Base-by-base conservation (phyloP, 2,113 vertebrate genomes). In the Serilophus lunatus region DNA sequence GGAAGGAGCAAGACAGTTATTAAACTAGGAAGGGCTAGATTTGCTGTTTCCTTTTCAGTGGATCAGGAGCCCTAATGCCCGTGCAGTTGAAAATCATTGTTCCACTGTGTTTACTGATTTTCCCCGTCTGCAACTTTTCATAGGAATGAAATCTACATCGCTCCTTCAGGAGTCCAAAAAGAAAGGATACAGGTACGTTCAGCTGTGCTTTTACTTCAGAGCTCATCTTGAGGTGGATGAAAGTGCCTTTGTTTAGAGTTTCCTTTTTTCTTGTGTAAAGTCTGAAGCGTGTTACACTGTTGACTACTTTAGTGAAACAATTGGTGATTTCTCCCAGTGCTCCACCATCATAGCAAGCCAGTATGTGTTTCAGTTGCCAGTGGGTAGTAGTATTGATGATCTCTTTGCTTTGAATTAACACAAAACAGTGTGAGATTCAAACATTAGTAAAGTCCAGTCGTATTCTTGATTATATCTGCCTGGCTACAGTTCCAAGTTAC, bases 101-200 rank as follows among this genome's bases (percentile, higher is more conserved):
- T 56, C 31, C 33, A 0, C 6, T 65, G 13, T 31, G 6, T 80
- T 81, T 63, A 66, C 60, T 2, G 3, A 42, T 76, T 60, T 71
- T 54, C 80, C 31, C 36, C n/a, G 7, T 96, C 20, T 95, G 22
- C 92, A 82, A 96, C 36, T 83, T 95, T 57, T 82, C 86, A 16
- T 86, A 99, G 99, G 82, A 97, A 98, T 85, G 98, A 99, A 90
- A 99, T 99, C 96, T 99, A 98, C 96, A 98, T 99, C 3, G 99
- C 99, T 77, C 99, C 99, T 18, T 99, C 99, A 57, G 99, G 99
- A 75, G 99, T 99, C 78, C 99, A 99, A 90, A 99, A 99, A 95
- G 99, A 99, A 96, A 98, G 99, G 95, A 99, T 99, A 94, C 98
- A 99, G 98, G 99, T 99, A 96, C 35, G 94, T 60, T 51, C 42